phyloP scores from a whole-genome alignment of 2,113 vertebrate genomes.

The Hippocampus abdominalis region DNA sequence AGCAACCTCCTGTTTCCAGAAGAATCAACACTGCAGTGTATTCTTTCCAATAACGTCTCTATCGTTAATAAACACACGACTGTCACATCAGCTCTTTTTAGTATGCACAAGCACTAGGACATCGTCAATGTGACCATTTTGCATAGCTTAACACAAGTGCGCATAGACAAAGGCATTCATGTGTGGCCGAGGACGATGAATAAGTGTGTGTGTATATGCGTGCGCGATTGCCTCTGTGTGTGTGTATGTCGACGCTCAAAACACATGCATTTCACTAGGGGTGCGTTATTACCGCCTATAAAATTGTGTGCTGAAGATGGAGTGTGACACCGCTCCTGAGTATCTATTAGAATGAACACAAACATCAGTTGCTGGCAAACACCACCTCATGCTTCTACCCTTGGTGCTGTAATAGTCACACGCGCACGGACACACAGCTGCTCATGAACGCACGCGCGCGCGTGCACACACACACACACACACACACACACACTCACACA shows the following conservation, averaged over 20 bases:
- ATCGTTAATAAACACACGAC: constrained; percentile 25
- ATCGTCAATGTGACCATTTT: constrained; percentile 43
- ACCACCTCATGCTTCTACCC: constrained; percentile 52
- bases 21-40: constrained; percentile 5
- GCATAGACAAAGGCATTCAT: constrained; percentile 33
- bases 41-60: constrained; percentile 19
- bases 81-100: constrained; percentile 40
- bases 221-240: neutral
- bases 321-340: constrained; percentile 55
- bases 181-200: constrained; percentile 10
- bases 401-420: constrained; percentile 50
- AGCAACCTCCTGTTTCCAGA: constrained; percentile 15
- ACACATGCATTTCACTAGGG: constrained; percentile 24
- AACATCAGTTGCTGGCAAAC: constrained; percentile 55
- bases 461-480: neutral
- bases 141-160: constrained; percentile 52
- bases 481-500: constrained; percentile 19
- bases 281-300: constrained; percentile 41
- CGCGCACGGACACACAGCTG: neutral
- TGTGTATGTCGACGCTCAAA: neutral
- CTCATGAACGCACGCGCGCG: too few species aligned
- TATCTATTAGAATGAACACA: constrained; percentile 67
- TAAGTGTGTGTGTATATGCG: constrained; percentile 11
- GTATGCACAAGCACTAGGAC: constrained; percentile 48
- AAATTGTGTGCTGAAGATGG: constrained; percentile 36